Evolutionary conservation across 2,888 invertebrate species (phyloP).

Genomic region (Synanthedon vespiformis): DNA sequence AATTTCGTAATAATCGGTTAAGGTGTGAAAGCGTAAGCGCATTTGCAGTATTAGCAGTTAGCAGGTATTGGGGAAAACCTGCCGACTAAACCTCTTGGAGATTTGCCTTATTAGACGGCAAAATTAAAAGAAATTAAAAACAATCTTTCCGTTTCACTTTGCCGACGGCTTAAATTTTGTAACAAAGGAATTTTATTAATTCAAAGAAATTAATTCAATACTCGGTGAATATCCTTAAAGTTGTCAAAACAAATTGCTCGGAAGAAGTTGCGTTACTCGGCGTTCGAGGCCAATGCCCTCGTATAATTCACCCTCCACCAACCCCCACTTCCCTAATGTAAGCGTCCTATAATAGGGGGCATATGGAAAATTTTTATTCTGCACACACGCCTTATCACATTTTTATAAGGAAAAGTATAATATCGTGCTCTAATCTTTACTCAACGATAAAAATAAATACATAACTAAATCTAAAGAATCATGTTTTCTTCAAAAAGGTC

Average conservation of each 20-base stretch:
- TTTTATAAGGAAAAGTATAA: neutral
- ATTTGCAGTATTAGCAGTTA: no score
- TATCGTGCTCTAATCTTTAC: no score
- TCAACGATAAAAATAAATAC: no score
- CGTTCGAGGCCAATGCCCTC: conserved; percentile 31
- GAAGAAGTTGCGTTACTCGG: conserved; percentile 29
- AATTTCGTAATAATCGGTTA: no score
- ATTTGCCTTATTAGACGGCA: no score
- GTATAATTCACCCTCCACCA: conserved; percentile 27
- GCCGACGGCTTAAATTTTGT: neutral
- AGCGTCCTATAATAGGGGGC: conserved; percentile 21
- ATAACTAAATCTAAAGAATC: no score
- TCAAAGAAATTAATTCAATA: no score
- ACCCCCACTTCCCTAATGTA: conserved; percentile 29
- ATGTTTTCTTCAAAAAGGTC: no score
- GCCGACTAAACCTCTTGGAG: no score
- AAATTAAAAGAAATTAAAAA: neutral
- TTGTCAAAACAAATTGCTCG: conserved; percentile 33
- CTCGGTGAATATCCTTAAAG: conserved; percentile 12
- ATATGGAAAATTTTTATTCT: conserved; percentile 8
- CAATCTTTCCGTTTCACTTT: neutral
- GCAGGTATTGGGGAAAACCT: no score
- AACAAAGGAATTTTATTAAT: no score
- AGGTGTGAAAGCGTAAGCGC: no score
- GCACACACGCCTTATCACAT: conserved; percentile 2